A percentile compares a stretch with the other conserved stretches of the same genome.
phyloP scores from a whole-genome alignment of 1,140 invertebrate genomes.

The Popillia japonica region DNA sequence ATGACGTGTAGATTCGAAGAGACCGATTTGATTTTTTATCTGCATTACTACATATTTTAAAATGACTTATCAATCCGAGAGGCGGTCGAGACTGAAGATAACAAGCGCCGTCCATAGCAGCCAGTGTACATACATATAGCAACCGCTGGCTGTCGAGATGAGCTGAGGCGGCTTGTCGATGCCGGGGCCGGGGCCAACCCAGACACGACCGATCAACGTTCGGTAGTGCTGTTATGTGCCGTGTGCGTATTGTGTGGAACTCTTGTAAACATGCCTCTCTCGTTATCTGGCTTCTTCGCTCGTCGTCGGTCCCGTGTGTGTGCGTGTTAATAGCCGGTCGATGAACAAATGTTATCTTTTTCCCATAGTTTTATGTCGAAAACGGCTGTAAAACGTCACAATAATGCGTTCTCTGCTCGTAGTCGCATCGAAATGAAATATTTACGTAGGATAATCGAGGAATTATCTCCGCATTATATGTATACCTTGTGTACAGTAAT shows the following conservation, averaged over 20 bases:
- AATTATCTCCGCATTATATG: background rate
- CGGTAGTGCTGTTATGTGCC: constrained; percentile 4
- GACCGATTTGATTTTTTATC: constrained; percentile 11
- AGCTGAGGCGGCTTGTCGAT: background rate
- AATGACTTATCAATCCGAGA: constrained; percentile 25
- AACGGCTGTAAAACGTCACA: constrained; percentile 32
- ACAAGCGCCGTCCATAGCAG: background rate
- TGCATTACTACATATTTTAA: constrained; percentile 1
- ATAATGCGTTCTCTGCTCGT: constrained; percentile 1
- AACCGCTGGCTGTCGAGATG: background rate
- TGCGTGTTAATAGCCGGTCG: constrained; percentile 27
- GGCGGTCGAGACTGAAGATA: background rate
- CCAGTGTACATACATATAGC: background rate
- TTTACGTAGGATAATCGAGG: background rate
- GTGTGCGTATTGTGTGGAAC: constrained; percentile 25
- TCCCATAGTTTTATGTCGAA: constrained; percentile 33
- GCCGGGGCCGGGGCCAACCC: background rate
- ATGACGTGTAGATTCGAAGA: background rate
- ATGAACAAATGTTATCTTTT: constrained; percentile 19
- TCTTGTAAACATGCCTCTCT: constrained; percentile 31
- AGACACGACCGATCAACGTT: background rate
- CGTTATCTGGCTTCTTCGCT: background rate
- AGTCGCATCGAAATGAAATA: constrained; percentile 14
- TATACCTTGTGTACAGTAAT: no score
- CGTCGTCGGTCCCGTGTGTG: background rate